Percentiles rank a stretch among this genome's conserved stretches.
These are phyloP conservation scores for Amazona vittata DNA, from an alignment of 2,113 vertebrate genomes.

Conservation along the genomic window DNA sequence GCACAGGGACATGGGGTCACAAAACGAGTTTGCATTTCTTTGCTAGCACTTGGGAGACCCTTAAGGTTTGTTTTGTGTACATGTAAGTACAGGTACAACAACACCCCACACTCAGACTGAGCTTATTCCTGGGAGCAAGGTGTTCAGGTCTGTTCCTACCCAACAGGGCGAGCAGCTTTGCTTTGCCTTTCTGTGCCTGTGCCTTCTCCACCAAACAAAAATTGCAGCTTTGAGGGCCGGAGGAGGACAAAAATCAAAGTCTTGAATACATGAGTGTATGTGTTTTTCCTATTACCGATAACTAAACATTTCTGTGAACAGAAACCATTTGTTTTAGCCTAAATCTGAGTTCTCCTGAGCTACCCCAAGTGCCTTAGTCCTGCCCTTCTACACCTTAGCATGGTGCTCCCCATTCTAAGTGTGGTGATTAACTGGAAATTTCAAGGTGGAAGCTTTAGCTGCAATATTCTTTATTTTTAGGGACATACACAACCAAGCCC, in stretches of 20 bases:
- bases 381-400: neutral
- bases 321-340: neutral
- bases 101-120: neutral
- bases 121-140: neutral
- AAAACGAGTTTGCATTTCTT: neutral
- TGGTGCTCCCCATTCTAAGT: neutral
- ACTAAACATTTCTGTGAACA: rapidly evolving
- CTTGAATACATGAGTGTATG: neutral
- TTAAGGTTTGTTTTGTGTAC: rapidly evolving
- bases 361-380: neutral
- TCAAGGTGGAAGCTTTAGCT: neutral
- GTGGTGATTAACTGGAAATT: neutral
- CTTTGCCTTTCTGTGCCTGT: neutral
- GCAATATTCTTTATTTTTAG: neutral
- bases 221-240: neutral
- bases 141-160: rapidly evolving
- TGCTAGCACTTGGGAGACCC: neutral
- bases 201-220: neutral
- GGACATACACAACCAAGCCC: neutral
- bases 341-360: neutral
- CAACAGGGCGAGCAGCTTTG: neutral
- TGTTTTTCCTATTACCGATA: neutral
- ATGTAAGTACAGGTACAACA: neutral
- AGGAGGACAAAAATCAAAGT: neutral
- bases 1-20: neutral